A percentile compares a stretch with the other conserved stretches of the same genome.
Evolutionary conservation across 2,888 invertebrate species (phyloP).

Genomic region (Epinotia ramella): DNA sequence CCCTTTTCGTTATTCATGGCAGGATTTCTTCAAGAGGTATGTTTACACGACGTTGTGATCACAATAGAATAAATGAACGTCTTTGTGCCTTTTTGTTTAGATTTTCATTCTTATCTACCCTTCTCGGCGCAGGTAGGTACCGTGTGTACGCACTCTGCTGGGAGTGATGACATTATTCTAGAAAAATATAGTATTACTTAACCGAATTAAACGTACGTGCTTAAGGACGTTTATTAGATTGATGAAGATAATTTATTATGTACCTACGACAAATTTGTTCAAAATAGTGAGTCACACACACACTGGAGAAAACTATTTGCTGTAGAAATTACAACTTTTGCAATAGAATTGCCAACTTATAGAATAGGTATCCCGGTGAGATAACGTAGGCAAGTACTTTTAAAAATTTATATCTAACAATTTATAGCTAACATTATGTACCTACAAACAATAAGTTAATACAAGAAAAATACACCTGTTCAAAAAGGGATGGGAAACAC

Average conservation of each 20-base stretch:
- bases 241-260: not conserved
- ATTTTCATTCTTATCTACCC: conserved; percentile 48
- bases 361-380: not conserved
- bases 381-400: not conserved
- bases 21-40: conserved; percentile 46
- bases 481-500: conserved; percentile 6
- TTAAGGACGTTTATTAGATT: not conserved
- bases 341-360: not conserved
- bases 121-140: conserved; percentile 16
- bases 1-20: conserved; percentile 58
- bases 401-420: no score
- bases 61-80: conserved; percentile 61
- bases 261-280: not conserved
- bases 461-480: conserved; percentile 21
- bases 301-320: not conserved
- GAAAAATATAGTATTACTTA: not conserved
- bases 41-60: conserved; percentile 47
- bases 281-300: not conserved
- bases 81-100: conserved; percentile 56
- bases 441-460: conserved; percentile 3
- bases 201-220: not conserved
- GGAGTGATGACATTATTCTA: conserved; percentile 7
- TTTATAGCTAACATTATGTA: not conserved
- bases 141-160: conserved; percentile 5
- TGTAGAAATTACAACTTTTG: not conserved